A percentile compares a stretch with the other conserved stretches of the same genome.
phyloP scores from a whole-genome alignment of 2,113 vertebrate genomes.

The Phrynosoma platyrhinos region DNA sequence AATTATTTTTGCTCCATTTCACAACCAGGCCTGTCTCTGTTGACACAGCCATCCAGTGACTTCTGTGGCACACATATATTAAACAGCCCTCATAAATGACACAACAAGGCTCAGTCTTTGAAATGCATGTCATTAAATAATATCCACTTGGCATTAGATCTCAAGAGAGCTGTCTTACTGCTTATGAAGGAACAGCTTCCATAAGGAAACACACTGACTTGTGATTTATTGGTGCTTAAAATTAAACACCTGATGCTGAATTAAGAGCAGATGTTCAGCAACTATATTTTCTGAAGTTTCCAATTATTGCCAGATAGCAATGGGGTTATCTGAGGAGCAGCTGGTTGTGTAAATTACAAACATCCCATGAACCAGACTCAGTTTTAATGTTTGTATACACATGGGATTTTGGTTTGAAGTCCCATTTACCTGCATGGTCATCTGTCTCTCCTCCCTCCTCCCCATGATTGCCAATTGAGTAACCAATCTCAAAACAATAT shows the following conservation, averaged over 20 bases:
- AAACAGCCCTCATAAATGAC: constrained; percentile 28
- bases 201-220: neutral
- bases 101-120: neutral
- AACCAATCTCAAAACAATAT: neutral
- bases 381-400: constrained; percentile 29
- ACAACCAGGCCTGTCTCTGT: constrained; percentile 16
- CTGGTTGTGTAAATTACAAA: constrained; percentile 6
- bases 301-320: neutral
- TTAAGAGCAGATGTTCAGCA: constrained; percentile 27
- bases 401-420: neutral
- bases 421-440: neutral
- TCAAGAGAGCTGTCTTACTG: constrained; percentile 11
- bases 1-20: constrained; percentile 23
- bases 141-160: constrained; percentile 27
- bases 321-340: neutral
- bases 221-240: constrained; percentile 42
- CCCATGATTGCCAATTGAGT: neutral
- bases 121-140: constrained; percentile 40
- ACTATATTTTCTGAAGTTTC: constrained; percentile 14
- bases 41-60: constrained; percentile 6
- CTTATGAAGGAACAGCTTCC: constrained; percentile 17
- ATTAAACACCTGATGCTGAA: constrained; percentile 29
- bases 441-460: too few relatives aligned
- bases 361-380: constrained; percentile 36
- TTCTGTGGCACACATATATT: constrained; percentile 36